Evolutionary conservation across 2,797 vertebrate genomes (phyloP).

Genomic region (Cetoscarus ocellatus): DNA sequence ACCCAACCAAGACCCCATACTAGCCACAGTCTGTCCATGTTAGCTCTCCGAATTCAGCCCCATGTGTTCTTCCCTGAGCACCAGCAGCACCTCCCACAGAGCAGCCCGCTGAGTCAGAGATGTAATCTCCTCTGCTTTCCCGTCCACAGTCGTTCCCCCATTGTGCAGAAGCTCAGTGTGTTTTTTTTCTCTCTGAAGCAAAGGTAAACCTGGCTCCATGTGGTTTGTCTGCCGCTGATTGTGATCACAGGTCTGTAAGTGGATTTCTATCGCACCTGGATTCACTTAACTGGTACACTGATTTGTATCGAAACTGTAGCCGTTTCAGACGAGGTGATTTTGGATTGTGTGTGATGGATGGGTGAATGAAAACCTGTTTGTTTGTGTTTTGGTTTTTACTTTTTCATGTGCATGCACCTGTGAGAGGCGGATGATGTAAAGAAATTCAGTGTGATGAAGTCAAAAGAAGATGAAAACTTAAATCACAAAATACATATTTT

Average conservation of each 20-base stretch:
- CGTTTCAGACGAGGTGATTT: conserved; percentile 42
- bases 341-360: conserved; percentile 17
- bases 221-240: conserved; percentile 62
- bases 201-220: conserved; percentile 60
- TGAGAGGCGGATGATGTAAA: conserved; percentile 8
- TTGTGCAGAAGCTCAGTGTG: conserved; percentile 50
- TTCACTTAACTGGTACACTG: conserved; percentile 76
- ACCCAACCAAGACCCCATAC: conserved; percentile 50
- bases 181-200: conserved; percentile 40
- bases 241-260: conserved; percentile 74
- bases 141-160: conserved; percentile 49
- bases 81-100: conserved; percentile 53
- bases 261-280: conserved; percentile 75
- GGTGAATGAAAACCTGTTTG: conserved; percentile 28
- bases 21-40: conserved; percentile 53
- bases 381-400: not conserved
- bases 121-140: conserved; percentile 72
- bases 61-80: conserved; percentile 50
- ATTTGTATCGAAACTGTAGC: conserved; percentile 59
- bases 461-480: too few relatives aligned
- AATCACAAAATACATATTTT: too few relatives aligned
- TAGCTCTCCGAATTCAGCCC: conserved; percentile 50
- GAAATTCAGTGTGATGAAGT: conserved; percentile 10
- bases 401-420: not conserved
- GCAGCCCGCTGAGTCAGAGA: conserved; percentile 49